Conservation (phyloP, 2,113 vertebrate species). For the Phalacrocorax brasilianus region DNA sequence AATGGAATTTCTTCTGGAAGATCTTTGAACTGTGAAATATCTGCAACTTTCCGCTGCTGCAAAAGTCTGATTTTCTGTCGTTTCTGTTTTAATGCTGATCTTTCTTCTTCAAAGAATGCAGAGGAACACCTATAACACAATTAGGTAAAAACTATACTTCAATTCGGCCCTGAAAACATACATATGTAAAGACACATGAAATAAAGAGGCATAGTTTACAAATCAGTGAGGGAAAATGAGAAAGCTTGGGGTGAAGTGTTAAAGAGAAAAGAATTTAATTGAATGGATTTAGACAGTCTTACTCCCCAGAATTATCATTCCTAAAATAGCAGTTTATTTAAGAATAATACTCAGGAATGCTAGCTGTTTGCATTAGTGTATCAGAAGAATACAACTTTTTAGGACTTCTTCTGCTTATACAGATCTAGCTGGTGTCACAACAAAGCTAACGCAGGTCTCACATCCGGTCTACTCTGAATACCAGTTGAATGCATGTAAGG, state of each 20-base stretch:
- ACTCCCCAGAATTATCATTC: background rate
- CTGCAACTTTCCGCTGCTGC: slow-evolving; percentile 94
- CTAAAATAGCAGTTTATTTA: background rate
- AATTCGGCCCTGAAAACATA: background rate
- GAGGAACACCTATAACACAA: slow-evolving; percentile 88
- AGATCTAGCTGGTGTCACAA: background rate
- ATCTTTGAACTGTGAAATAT: slow-evolving; percentile 96
- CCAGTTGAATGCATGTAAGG: background rate
- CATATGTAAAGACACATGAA: background rate
- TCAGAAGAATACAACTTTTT: background rate
- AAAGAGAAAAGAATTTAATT: background rate
- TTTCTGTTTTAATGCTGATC: slow-evolving; percentile 92
- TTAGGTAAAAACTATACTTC: background rate
- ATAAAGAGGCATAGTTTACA: background rate
- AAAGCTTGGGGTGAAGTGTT: background rate
- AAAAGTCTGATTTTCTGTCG: slow-evolving; percentile 94
- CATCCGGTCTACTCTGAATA: background rate
- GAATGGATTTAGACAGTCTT: background rate
- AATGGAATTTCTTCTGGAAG: slow-evolving; percentile 97
- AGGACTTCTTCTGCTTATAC: background rate
- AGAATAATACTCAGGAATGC: background rate
- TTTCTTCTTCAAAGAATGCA: slow-evolving; percentile 96
- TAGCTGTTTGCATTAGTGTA: background rate
- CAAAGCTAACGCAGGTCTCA: background rate
- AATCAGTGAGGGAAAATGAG: background rate